Base-by-base conservation (phyloP, 2,888 invertebrate genomes). In the Tiliacea aurago region DNA sequence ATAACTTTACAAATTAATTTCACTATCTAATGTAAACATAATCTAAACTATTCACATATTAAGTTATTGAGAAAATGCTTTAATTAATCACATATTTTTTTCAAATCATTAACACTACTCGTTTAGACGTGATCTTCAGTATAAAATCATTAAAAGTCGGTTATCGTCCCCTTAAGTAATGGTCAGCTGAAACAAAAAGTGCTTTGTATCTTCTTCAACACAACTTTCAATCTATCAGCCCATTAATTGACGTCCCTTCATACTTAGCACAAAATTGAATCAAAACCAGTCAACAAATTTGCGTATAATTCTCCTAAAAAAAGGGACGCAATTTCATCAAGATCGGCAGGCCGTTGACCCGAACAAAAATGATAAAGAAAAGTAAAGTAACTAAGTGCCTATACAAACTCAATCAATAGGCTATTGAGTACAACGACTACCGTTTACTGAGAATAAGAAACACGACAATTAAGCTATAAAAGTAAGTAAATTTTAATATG, bases 291-390 rank as follows among this genome's bases (percentile, higher is more conserved):
- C 56, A 61, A 68, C 51, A 71, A 66, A 41, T 71, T 68, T 11
- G 62, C 49, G 67, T 55, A 41, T 43, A 56, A 78, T 64, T 71
- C 49, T n/a, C 33, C 23, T 28, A 33, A 65, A 81, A 81, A 70
- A 77, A n/a, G n/a, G 53, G n/a, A 78, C 45, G 59, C 28, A 41
- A 82, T 61, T 58, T 58, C 66, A 47, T 56, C 11, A 67, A 58
- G 62, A 63, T 43, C 45, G 37, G 13, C n/a, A 58, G 59, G 71
- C 9, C 47, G 11, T 68, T 83, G 55, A 53, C 72, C 67, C 41
- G n/a, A 68, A 64, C 61, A 61, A 78, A 83, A 64, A 53, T 59
- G 33, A 61, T 71, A 70, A 82, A 74, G 59, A 61, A 81, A 75
- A 77, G 58, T 59, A 63, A 47, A 82, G 55, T 71, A 62, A 78